Percentiles rank a stretch among this genome's conserved stretches.
phyloP scores from a whole-genome alignment of 2,888 invertebrate species.

The Adineta ricciae region DNA sequence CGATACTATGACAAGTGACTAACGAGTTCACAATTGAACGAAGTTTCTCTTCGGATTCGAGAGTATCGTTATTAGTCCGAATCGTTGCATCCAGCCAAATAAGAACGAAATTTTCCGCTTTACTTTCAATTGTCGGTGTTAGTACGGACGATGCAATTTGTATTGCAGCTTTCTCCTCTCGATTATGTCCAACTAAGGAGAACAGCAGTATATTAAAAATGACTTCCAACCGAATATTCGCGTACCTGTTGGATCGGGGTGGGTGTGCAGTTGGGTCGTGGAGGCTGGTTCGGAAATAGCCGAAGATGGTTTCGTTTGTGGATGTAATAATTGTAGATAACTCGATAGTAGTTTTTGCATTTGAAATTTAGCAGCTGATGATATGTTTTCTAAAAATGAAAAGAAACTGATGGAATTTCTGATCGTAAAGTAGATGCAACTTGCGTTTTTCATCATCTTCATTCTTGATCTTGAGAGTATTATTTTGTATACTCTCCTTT shows the following conservation, averaged over 20 bases:
- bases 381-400: neutral
- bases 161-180: neutral
- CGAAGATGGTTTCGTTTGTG: neutral
- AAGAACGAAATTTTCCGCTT: neutral
- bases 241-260: neutral
- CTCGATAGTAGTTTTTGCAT: neutral
- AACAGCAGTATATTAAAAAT: no score
- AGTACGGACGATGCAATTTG: neutral
- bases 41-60: neutral
- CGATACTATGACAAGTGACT: neutral
- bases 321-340: neutral
- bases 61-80: neutral
- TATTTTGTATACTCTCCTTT: neutral
- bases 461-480: neutral
- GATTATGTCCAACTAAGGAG: neutral
- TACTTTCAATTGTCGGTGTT: neutral
- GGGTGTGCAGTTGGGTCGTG: neutral
- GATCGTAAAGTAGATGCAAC: neutral
- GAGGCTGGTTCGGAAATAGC: neutral
- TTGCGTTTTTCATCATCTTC: neutral
- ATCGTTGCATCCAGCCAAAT: neutral
- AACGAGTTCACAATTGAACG: neutral
- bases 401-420: neutral
- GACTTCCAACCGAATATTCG: no score
- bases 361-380: neutral